Evolutionary conservation across 2,797 vertebrate species (phyloP).

Genomic region (Chlorospingus flavigularis): DNA sequence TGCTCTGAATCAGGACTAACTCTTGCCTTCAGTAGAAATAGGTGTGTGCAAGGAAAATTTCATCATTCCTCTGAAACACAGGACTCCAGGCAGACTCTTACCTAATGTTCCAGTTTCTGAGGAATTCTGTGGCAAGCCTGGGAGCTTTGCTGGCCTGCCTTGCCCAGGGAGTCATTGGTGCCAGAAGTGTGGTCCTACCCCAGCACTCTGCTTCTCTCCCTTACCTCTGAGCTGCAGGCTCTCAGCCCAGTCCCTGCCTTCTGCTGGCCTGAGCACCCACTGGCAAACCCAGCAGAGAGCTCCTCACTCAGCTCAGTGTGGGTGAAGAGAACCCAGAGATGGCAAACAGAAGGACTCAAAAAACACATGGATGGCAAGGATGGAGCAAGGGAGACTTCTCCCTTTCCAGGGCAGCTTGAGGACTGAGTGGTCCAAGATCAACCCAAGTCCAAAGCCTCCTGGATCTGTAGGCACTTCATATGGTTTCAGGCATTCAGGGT

Average conservation of each 20-base stretch:
- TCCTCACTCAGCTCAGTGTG: background rate
- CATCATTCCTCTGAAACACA: background rate
- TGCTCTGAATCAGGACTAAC: background rate
- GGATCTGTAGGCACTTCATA: background rate
- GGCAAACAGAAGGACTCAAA: background rate
- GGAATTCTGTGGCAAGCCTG: background rate
- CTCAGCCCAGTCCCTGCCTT: background rate
- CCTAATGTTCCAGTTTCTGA: background rate
- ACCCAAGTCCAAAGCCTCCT: background rate
- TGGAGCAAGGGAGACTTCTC: background rate
- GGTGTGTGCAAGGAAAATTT: background rate
- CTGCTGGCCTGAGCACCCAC: background rate
- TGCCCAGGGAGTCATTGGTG: fast-evolving
- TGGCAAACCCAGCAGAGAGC: background rate
- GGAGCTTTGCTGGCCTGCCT: background rate
- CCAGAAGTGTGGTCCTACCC: background rate
- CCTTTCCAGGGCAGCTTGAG: background rate
- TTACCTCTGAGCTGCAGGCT: background rate
- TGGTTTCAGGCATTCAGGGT: background rate
- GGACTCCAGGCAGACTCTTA: background rate
- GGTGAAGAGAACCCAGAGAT: background rate
- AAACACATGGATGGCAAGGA: background rate
- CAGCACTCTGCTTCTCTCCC: background rate
- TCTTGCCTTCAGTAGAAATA: background rate
- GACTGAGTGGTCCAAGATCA: background rate